Conservation (phyloP, 2,888 invertebrate genomes). For the Synanthedon andrenaeformis region DNA sequence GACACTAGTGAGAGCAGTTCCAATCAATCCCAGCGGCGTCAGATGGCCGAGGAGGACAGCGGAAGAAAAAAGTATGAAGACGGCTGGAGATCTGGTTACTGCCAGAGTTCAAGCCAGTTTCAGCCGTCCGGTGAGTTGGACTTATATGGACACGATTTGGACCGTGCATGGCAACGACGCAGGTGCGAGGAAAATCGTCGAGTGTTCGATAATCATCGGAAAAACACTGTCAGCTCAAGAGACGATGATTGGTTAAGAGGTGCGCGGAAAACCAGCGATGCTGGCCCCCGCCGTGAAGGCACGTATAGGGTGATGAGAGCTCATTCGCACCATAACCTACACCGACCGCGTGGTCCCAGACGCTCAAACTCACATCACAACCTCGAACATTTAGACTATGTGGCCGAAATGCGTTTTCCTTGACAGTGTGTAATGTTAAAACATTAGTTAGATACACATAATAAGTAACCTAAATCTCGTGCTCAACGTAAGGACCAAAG, state of each 20-base stretch:
- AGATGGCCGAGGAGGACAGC: slow-evolving; percentile 69
- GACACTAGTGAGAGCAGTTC: slow-evolving; percentile 86
- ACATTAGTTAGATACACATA: slow-evolving; percentile 23
- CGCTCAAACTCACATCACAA: slow-evolving; percentile 75
- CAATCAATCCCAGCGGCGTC: slow-evolving; percentile 77
- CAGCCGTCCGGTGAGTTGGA: slow-evolving; percentile 75
- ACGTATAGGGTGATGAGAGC: slow-evolving; percentile 65
- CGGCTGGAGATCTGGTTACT: slow-evolving; percentile 76
- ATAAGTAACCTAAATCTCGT: slow-evolving; percentile 32
- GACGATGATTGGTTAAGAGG: slow-evolving; percentile 44
- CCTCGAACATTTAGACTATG: slow-evolving; percentile 73
- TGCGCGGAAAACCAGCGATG: slow-evolving; percentile 48
- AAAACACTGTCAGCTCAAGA: slow-evolving; percentile 32
- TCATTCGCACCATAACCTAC: slow-evolving; percentile 75
- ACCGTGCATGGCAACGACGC: slow-evolving; percentile 66
- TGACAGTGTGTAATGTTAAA: slow-evolving; percentile 37
- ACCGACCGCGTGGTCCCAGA: slow-evolving; percentile 61
- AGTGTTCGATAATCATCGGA: slow-evolving; percentile 47
- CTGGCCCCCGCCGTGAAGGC: slow-evolving; percentile 58
- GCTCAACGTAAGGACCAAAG: slow-evolving; percentile 68
- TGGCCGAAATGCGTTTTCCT: slow-evolving; percentile 75
- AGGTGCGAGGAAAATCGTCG: slow-evolving; percentile 50
- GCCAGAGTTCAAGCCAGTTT: slow-evolving; percentile 69
- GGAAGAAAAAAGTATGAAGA: slow-evolving; percentile 74
- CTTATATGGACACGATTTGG: slow-evolving; percentile 74